Base-by-base conservation (phyloP, 2,888 invertebrate genomes). In the Scotopteryx bipunctaria region DNA sequence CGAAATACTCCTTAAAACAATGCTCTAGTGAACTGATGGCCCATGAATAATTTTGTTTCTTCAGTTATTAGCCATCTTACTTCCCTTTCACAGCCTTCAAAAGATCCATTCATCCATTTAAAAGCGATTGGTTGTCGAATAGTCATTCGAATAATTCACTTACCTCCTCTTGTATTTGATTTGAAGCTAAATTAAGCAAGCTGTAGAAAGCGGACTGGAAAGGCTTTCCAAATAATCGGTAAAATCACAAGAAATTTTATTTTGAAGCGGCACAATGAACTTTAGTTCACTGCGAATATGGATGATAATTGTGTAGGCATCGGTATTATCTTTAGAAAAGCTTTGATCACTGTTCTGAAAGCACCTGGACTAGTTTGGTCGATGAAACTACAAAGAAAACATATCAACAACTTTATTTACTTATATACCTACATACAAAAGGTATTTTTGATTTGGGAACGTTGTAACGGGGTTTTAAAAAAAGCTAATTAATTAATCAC, bases 301-400 rank as follows among this genome's bases (percentile, higher is more conserved):
- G 33, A 9, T 13, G 37, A 47, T 33, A 15, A 9, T 48, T 15
- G 15, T 13, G n/a, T 33, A 33, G n/a, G 11, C 23, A 42, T 16
- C 5, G 9, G 2, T 9, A n/a, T 14, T n/a, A 21, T 15, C 16
- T 11, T 42, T 21, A 23, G 21, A 27, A 23, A 49, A 45, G 23
- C 58, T 77, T 78, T 77, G 78, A 75, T 78, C 75, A 63, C 38
- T 68, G 68, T 69, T 51, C 64, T 61, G 60, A 60, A 62, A 65
- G 51, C 59, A 61, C 51, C 46, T 57, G 55, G 50, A 33, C 32
- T 33, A 8, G 8, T 11, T 25, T 38, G 37, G 47, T 45, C 42
- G 42, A 48, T 54, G 43, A 31, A 54, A 40, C 45, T 35, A 49
- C 46, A 41, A 49, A 53, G 53, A 47, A 46, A 27, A 44, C 17